Percentiles rank a stretch among this genome's conserved stretches.
Evolutionary conservation across 1,140 invertebrate species (phyloP).

Genomic region (Drepana arcuata): DNA sequence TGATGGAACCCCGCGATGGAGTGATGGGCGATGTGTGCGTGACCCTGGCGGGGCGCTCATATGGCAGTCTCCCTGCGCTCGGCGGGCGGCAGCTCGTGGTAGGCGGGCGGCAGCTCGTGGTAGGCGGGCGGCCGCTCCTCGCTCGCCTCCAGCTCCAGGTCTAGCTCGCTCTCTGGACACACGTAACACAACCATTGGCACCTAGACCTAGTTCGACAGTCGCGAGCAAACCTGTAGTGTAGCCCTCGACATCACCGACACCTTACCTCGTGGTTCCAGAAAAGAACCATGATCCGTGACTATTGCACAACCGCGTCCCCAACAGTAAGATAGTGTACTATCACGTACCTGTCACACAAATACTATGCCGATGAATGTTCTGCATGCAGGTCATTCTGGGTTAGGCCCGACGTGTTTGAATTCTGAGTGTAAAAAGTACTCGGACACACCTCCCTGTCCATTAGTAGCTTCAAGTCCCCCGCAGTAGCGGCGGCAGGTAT

Average conservation of each 20-base stretch:
- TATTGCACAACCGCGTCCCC: too few species aligned
- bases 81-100: constrained; percentile 15
- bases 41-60: too few species aligned
- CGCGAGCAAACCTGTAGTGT: too few species aligned
- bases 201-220: too few species aligned
- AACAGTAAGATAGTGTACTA: neutral
- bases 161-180: constrained; percentile 54
- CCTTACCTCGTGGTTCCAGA: neutral
- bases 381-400: neutral
- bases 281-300: too few species aligned
- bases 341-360: neutral
- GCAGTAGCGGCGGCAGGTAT: neutral
- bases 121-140: constrained; percentile 44
- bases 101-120: constrained; percentile 25
- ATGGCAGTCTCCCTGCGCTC: constrained; percentile 51
- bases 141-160: constrained; percentile 42
- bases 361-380: neutral
- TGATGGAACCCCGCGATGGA: too few species aligned
- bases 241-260: too few species aligned
- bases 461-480: neutral
- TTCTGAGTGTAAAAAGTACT: too few species aligned
- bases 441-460: neutral
- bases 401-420: neutral
- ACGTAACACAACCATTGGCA: neutral
- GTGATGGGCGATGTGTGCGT: too few species aligned